Conservation (phyloP, 2,113 vertebrate genomes). For the Rafetus swinhoei region DNA sequence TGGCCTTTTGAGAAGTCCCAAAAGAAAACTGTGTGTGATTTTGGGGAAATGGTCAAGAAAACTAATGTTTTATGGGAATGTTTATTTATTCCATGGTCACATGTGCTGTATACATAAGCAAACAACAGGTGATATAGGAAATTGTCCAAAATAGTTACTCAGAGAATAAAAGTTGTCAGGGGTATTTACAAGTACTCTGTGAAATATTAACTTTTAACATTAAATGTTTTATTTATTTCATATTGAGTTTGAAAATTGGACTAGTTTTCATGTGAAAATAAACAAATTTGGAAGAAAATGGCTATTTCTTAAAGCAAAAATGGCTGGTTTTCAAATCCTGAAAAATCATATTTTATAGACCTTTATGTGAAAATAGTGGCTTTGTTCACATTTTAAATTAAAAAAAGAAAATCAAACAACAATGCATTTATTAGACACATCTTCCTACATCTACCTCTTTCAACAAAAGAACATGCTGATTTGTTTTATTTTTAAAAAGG, state of each 20-base stretch:
- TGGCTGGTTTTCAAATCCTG: background rate
- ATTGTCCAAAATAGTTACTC: background rate
- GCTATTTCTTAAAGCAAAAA: slow-evolving; percentile 15
- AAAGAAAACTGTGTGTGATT: rapidly evolving
- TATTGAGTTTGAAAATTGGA: slow-evolving; percentile 31
- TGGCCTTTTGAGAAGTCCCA: background rate
- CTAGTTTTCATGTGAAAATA: slow-evolving; percentile 40
- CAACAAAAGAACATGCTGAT: background rate
- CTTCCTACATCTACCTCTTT: background rate
- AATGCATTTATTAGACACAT: background rate
- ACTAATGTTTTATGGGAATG: background rate
- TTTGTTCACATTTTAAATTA: background rate
- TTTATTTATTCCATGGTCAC: background rate
- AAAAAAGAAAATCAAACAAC: background rate
- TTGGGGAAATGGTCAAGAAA: background rate
- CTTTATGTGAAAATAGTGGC: background rate
- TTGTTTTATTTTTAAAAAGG: background rate
- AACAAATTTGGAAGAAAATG: background rate
- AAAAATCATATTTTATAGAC: background rate
- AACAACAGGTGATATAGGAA: background rate
- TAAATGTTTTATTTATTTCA: background rate
- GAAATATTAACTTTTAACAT: slow-evolving; percentile 12
- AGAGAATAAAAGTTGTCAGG: slow-evolving; percentile 21
- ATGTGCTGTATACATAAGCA: background rate
- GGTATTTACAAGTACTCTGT: slow-evolving; percentile 15